A percentile compares a stretch with the other conserved stretches of the same genome.
Conservation (phyloP, 2,797 vertebrate genomes). For the Myiothlypis coronata region DNA sequence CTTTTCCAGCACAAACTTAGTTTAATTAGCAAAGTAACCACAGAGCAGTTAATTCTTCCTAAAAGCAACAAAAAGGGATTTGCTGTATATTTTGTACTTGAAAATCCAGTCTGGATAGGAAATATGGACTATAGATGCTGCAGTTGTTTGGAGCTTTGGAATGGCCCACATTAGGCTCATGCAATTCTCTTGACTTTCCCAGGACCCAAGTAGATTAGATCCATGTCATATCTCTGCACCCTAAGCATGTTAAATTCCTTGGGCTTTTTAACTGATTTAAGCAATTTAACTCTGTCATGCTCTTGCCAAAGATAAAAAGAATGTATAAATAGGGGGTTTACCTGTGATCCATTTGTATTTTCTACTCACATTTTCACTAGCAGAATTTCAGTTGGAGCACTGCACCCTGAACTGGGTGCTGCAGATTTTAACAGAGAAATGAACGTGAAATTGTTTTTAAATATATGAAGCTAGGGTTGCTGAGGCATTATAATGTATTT, state of each 20-base stretch:
- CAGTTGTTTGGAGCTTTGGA: background rate
- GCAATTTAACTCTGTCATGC: background rate
- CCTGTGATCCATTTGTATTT: background rate
- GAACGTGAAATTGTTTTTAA: background rate
- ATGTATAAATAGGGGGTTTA: background rate
- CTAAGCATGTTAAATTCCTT: background rate
- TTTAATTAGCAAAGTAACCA: background rate
- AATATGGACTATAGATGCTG: fast-evolving
- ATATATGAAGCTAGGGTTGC: background rate
- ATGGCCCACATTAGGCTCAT: fast-evolving
- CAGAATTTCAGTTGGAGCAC: background rate
- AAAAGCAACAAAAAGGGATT: background rate
- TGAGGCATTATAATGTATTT: background rate
- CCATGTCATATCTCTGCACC: background rate
- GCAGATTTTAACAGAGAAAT: background rate
- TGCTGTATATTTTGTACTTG: background rate
- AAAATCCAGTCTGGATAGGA: background rate
- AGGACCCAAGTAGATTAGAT: background rate
- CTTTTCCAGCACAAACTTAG: background rate
- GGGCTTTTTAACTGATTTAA: background rate
- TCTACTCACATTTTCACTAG: background rate
- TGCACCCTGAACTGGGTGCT: background rate
- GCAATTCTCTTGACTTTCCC: background rate
- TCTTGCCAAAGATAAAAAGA: background rate
- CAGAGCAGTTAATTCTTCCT: background rate